Base-by-base conservation (phyloP, 2,113 vertebrate species). In the Glaucidium brasilianum region DNA sequence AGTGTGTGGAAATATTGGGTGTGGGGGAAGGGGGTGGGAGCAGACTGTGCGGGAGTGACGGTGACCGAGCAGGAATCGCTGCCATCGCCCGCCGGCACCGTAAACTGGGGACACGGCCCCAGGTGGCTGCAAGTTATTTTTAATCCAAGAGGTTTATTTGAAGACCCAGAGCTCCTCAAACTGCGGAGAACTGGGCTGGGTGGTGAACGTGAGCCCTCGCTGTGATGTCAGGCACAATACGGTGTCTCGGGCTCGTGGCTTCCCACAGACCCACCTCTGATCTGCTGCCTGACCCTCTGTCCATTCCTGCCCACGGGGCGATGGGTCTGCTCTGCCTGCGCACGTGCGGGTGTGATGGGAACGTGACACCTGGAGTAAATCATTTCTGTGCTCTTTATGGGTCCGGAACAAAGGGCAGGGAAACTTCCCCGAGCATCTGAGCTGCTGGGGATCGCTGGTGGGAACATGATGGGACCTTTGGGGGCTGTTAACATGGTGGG, bases 291-390 rank as follows among this genome's bases (percentile, higher is more conserved):
- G 55, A 10, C 41, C 55, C 55, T 19, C 52, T 56, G 52, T 52
- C 71, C 9, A 4, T 8, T n/a, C 52, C 72, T 27, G 72, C 71
- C 71, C 6, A 10, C 1, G 15, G 58, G 56, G 43, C 2, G 3
- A 11, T 3, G 43, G 45, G 27, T 19, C n/a, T 1, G 27, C n/a
- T 22, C 74, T 25, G 45, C 45, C 52, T 18, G 35, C 6, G 2
- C 9, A 11, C 5, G 69, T 49, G 15, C 2, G 7, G n/a, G 55
- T 7, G 73, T 4, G 2, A 29, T 5, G 34, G 34, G 41, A 12
- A 29, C 15, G 9, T 3, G 5, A 6, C 2, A 2, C 11, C 19
- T 2, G 3, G 45, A 14, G 43, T 8, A 30, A 30, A 37, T 23
- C 14, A 5, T 3, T 43, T 6, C 8, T 5, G 11, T 37, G 63